Base-by-base conservation (phyloP, 2,797 vertebrate species). In the Phrynocephalus vlangalii region DNA sequence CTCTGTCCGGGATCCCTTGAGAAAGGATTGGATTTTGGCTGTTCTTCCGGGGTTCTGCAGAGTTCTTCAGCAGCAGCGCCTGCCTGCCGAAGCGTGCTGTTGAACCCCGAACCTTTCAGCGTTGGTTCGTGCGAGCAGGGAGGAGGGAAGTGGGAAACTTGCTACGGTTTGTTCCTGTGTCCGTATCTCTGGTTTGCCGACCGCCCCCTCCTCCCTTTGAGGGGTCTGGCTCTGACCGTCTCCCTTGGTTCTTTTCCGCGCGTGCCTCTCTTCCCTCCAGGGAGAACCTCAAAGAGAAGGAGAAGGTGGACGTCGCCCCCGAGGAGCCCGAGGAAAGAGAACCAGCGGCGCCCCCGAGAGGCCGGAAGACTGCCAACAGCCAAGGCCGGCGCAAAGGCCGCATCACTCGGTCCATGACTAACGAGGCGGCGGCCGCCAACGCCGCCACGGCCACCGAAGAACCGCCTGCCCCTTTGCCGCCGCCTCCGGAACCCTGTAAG, bases 401-500 rank as follows among this genome's bases (percentile, higher is more conserved):
- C 83, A 98, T 99, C 97, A 99, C 98, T 95, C 98, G 99, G 92
- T 99, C 99, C 88, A 99, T 99, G 99, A 99, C 99, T 89, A 99
- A 97, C 83, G 99, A 99, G 94, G 98, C 98, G 15, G 98, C 98
- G 0, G 97, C 98, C 76, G 98, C 96, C 6, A 97, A 86, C 5
- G 97, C 97, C 0, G 95, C 96, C 0, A 96, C 96, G 0, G 94
- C 97, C 71, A 95, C 98, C 0, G 98, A 99, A 92, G 99, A 99
- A 18, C 97, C 97, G 0, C 97, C 97, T 2, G 96, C 97, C 0
- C 91, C 97, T 28, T 95, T 98, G 88, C 96, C 97, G 2, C 98
- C 98, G 10, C 97, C 98, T 1, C 96, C 97, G 48, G 97, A 97
- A 33, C 97, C 97, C 56, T 91, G 97, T 97, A 92, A 97, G 97